A percentile compares a stretch with the other conserved stretches of the same genome.
Evolutionary conservation across 2,797 vertebrate species (phyloP).

Genomic region (Eulemur rubriventer): DNA sequence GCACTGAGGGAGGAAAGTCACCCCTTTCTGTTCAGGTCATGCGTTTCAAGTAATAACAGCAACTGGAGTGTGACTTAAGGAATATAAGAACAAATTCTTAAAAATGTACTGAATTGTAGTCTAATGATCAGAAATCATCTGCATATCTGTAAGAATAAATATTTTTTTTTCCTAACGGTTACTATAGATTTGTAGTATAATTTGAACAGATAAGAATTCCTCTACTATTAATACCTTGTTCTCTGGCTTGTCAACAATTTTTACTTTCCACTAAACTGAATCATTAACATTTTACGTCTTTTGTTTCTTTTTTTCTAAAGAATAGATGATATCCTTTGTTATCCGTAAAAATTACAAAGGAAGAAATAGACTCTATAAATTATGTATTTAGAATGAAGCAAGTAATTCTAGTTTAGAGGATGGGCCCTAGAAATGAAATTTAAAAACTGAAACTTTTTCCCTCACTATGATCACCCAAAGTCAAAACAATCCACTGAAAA

Average conservation of each 20-base stretch:
- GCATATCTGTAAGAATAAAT: not conserved
- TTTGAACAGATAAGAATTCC: not conserved
- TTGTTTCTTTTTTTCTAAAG: constrained; percentile 4
- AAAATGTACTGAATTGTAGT: not conserved
- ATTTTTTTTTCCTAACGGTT: not conserved
- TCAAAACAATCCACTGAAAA: not conserved
- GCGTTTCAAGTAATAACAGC: not conserved
- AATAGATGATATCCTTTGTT: not conserved
- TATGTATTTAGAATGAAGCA: constrained; percentile 16
- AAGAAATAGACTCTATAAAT: not conserved
- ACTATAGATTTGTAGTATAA: not conserved
- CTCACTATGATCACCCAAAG: not conserved
- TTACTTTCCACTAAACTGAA: not conserved
- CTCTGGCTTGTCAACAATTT: not conserved
- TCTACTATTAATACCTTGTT: not conserved
- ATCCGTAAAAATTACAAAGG: not conserved
- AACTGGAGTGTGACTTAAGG: not conserved
- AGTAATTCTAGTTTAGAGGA: constrained; percentile 9
- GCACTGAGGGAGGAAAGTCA: not conserved
- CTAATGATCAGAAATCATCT: not conserved
- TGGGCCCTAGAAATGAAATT: not conserved
- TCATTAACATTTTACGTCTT: not conserved
- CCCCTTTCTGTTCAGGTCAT: not conserved
- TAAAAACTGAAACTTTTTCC: not conserved
- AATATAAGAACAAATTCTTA: not conserved